A percentile compares a stretch with the other conserved stretches of the same genome.
These are phyloP conservation scores for Pocota personata DNA, from an alignment of 2,888 invertebrate genomes.

Conservation along the genomic window DNA sequence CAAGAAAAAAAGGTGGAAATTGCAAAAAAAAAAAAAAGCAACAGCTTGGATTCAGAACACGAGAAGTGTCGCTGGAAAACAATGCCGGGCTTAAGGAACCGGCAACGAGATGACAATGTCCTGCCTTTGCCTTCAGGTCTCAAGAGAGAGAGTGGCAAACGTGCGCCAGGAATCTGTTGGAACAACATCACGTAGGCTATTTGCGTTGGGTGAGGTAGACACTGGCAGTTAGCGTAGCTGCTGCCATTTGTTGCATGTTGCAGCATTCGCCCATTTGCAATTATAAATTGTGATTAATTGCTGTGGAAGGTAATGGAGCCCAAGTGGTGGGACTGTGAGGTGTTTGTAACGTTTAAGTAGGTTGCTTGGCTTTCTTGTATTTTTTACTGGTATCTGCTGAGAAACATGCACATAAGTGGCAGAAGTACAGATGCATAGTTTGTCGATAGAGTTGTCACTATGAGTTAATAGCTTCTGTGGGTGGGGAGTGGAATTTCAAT, in stretches of 20 bases:
- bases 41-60: slow-evolving; percentile 22
- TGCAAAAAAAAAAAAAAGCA: background rate
- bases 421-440: slow-evolving; percentile 8
- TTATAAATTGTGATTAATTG: slow-evolving; percentile 72
- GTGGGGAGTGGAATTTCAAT: background rate
- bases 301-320: slow-evolving; percentile 61
- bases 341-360: slow-evolving; percentile 37
- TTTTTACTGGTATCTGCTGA: background rate
- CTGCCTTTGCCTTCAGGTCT: slow-evolving; percentile 42
- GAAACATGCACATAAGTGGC: background rate
- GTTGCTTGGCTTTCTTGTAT: slow-evolving; percentile 21
- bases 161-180: slow-evolving; percentile 58
- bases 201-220: slow-evolving; percentile 56
- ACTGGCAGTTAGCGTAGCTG: slow-evolving; percentile 32
- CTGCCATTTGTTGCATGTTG: slow-evolving; percentile 65
- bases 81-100: slow-evolving; percentile 50
- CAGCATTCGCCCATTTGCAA: slow-evolving; percentile 65
- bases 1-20: slow-evolving; percentile 29
- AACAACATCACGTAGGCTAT: slow-evolving; percentile 70
- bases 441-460: slow-evolving; percentile 21
- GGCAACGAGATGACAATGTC: slow-evolving; percentile 48
- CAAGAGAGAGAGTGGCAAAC: slow-evolving; percentile 34
- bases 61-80: slow-evolving; percentile 57
- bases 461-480: background rate
- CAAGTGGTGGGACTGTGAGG: slow-evolving; percentile 38